A percentile compares a stretch with the other conserved stretches of the same genome.
Evolutionary conservation across 2,888 invertebrate genomes (phyloP).

Genomic region (Phaedon cochleariae): DNA sequence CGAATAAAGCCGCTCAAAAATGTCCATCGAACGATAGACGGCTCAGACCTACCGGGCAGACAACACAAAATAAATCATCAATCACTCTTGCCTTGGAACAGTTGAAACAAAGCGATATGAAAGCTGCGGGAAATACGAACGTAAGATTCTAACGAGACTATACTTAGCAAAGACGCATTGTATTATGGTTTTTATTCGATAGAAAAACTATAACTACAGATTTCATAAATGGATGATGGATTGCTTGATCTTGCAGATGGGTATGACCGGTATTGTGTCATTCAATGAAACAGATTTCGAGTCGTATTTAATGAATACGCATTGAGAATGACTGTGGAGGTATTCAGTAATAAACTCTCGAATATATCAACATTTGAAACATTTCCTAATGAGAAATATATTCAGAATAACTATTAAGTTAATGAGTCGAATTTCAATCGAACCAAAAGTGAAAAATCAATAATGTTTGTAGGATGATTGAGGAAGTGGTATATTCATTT

Average conservation of each 20-base stretch:
- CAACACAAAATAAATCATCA: slow-evolving; percentile 63
- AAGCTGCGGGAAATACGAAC: slow-evolving; percentile 62
- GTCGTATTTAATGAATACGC: slow-evolving; percentile 1
- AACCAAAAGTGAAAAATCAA: no score
- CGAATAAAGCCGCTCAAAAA: slow-evolving; percentile 47
- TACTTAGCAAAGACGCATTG: slow-evolving; percentile 58
- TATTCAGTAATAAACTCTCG: slow-evolving; percentile 10
- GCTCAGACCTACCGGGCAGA: slow-evolving; percentile 60
- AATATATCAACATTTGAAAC: no score
- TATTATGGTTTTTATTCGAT: slow-evolving; percentile 54
- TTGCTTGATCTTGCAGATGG: slow-evolving; percentile 44
- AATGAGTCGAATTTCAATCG: no score
- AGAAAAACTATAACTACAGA: slow-evolving; percentile 56
- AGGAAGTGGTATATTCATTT: no score
- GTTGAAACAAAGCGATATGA: slow-evolving; percentile 61
- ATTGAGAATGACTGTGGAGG: slow-evolving; percentile 13
- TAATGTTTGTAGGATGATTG: no score
- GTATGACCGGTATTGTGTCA: slow-evolving; percentile 42
- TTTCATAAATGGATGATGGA: slow-evolving; percentile 60
- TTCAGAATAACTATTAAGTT: no score
- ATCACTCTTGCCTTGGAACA: slow-evolving; percentile 59
- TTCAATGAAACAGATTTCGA: slow-evolving; percentile 25
- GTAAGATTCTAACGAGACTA: slow-evolving; percentile 58
- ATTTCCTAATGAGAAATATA: no score
- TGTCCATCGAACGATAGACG: slow-evolving; percentile 51